Base-by-base conservation (phyloP, 2,797 vertebrate genomes). In the Poeciliopsis turneri region DNA sequence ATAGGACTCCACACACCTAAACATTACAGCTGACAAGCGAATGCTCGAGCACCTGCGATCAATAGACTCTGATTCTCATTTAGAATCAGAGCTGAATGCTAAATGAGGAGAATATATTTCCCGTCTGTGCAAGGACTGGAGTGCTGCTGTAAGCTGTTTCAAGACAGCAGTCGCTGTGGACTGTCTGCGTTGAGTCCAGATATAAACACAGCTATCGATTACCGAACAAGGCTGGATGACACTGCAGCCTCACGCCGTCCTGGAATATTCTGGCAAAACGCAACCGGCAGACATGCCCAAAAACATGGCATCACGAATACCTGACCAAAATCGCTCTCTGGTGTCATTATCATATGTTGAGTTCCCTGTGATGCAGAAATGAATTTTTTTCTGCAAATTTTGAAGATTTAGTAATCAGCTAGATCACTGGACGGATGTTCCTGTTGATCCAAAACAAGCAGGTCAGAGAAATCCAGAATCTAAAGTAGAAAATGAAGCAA, bases 181-280 rank as follows among this genome's bases (percentile, higher is more conserved):
- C 94, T 82, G 84, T 92, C 88, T 93, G 86, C 90, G 91, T 85
- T 87, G 87, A 89, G 91, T 87, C 89, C 88, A 84, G 89, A 85
- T 78, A 92, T 95, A 94, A 95, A 94, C 94, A 93, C 86, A 77
- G 87, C 51, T 91, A 95, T 96, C 88, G 94, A 95, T 95, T 88
- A 88, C 69, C 1, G 77, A 74, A 66, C 49, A 85, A 88, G 87
- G 82, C 85, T 72, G 89, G 88, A 88, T 82, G 90, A 91, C 87
- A 92, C 83, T 41, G 69, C 78, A 85, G 86, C 76, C 79, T 25
- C 61, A 76, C 78, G 84, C 84, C 77, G 88, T 89, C 88, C 77
- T 75, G 77, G 77, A 82, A 61, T 83, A 78, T 69, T 86, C 82
- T 80, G 87, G 87, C 69, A n/a, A 75, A 53, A 82, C n/a, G 76